phyloP scores from a whole-genome alignment of 2,888 invertebrate species.

The Rhagophthalmus giganteus region DNA sequence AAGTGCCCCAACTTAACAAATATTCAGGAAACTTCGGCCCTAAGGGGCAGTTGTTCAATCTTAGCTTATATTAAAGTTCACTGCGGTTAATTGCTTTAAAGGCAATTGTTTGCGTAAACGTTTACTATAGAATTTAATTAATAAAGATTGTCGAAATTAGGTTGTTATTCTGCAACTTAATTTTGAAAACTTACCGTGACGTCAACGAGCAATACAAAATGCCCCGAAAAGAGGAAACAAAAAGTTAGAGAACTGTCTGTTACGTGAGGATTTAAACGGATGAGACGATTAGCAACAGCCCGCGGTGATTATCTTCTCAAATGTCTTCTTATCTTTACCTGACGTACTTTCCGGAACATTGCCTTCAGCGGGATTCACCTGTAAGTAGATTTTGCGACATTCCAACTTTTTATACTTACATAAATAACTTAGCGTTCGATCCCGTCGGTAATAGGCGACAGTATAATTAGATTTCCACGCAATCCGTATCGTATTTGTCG shows the following conservation, averaged over 20 bases:
- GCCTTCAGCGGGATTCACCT: constrained; percentile 23
- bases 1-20: too few relatives aligned
- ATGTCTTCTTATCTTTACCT: constrained; percentile 40
- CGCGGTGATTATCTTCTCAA: constrained; percentile 40
- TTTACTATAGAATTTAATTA: too few relatives aligned
- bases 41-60: too few relatives aligned
- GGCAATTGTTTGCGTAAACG: too few relatives aligned
- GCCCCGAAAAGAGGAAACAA: constrained; percentile 10
- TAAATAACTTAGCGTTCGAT: background rate
- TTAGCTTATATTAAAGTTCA: too few relatives aligned
- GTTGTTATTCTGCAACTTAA: too few relatives aligned
- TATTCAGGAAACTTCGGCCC: background rate
- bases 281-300: constrained; percentile 37
- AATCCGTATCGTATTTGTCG: too few relatives aligned
- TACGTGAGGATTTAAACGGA: constrained; percentile 34
- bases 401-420: constrained; percentile 6
- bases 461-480: too few relatives aligned
- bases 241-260: constrained; percentile 32
- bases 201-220: constrained; percentile 7
- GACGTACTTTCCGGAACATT: constrained; percentile 30
- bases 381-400: constrained; percentile 27
- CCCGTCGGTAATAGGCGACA: too few relatives aligned
- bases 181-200: background rate
- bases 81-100: too few relatives aligned
- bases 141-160: too few relatives aligned